Base-by-base conservation (phyloP, 2,888 invertebrate genomes). In the Melieria omissa region DNA sequence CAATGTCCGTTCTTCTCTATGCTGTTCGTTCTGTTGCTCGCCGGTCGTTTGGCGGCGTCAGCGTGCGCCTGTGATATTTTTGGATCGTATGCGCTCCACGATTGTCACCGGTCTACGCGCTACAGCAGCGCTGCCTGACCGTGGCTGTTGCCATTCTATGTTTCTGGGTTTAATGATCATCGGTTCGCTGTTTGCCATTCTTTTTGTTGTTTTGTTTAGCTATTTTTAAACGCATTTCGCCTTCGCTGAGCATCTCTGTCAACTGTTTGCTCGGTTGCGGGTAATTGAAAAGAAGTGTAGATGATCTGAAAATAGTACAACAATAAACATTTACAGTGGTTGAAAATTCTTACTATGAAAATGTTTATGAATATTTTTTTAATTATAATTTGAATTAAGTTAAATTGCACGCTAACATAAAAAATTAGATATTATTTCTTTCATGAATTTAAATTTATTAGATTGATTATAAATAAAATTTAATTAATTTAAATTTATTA, bases 261-360 rank as follows among this genome's bases (percentile, higher is more conserved):
- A 52, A 52, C 52, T 52, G 52, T n/a, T n/a, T 52, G 12, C 52
- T 52, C n/a, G 52, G 14, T 57, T 57, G 57, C 57, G 57, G 14
- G 29, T 57, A 57, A 57, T 57, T 57, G 57, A 57, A 57, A 57
- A 57, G 4, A 16, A 29, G n/a, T 14, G 29, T 29, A 14, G 63
- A 29, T 29, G 29, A 49, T 71, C 65, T 65, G 54, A 61, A 61
- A 71, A 61, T 61, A 65, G 64, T 52, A 12, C 41, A 65, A 65
- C 9, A 52, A 52, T 10, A 45, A 47, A 45, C 46, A 62, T 29
- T 29, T 29, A 29, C 29, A 29, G 29, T 29, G 29, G 29, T 29
- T 29, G 29, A 3, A 29, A 29, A 29, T 29, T 29, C 29, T 29
- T 29, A 29, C 29, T 29, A 29, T 29, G 2, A 29, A 29, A 29